A percentile compares a stretch with the other conserved stretches of the same genome.
Conservation (phyloP, 2,797 vertebrate genomes). For the Iguana delicatissima region DNA sequence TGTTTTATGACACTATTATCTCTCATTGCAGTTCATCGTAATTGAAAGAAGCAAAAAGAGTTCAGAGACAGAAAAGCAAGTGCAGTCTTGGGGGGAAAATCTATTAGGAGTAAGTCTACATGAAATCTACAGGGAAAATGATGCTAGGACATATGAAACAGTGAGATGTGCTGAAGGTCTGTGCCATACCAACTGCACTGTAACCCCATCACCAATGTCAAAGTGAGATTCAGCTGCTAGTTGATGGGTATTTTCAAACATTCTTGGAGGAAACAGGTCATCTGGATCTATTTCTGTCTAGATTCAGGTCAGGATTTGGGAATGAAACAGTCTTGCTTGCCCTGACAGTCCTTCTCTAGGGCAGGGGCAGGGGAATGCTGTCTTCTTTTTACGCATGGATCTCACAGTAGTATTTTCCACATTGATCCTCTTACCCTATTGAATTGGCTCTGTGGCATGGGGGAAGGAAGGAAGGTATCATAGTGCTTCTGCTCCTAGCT, state of each 20-base stretch:
- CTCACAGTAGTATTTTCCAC: not conserved
- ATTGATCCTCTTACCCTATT: not conserved
- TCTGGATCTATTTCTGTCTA: not conserved
- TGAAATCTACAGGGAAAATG: not conserved
- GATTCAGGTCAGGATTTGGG: not conserved
- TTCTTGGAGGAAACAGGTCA: not conserved
- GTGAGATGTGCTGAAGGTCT: not conserved
- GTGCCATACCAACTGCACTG: not conserved
- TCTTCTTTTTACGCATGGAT: not conserved
- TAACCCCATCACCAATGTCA: not conserved
- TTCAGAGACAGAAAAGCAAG: slow-evolving; percentile 11
- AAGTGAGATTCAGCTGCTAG: not conserved
- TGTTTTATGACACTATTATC: not conserved
- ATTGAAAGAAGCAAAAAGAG: slow-evolving; percentile 4
- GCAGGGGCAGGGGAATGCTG: not conserved
- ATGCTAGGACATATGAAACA: not conserved
- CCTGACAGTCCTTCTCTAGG: not conserved
- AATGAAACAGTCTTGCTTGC: not conserved
- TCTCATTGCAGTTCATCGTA: not conserved
- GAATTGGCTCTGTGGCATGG: not conserved
- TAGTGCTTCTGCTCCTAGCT: not conserved
- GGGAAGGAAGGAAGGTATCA: not conserved
- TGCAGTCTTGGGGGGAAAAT: not conserved
- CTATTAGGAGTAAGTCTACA: not conserved
- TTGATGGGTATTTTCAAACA: not conserved